Conservation (phyloP, 2,888 invertebrate genomes). For the Masnerella sp. region DNA sequence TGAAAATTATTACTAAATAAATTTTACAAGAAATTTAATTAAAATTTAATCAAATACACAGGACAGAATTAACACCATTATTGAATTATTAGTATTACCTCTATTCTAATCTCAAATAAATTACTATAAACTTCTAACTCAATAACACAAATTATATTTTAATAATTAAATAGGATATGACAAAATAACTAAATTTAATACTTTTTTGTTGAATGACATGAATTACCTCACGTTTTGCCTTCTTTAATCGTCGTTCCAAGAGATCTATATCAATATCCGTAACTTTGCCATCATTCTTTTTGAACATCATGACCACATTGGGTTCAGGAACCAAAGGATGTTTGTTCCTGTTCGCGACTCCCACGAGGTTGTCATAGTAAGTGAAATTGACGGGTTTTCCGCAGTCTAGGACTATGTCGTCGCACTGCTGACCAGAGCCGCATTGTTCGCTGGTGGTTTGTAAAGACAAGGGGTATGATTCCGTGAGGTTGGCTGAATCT, state of each 20-base stretch:
- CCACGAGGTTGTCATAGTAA: conserved; percentile 92
- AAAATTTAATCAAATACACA: too few species aligned
- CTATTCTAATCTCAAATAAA: too few species aligned
- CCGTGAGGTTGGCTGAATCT: conserved; percentile 68
- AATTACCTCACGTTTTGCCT: conserved; percentile 85
- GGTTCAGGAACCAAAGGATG: conserved; percentile 93
- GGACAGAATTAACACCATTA: too few species aligned
- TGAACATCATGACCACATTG: conserved; percentile 86
- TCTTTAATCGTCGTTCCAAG: conserved; percentile 86
- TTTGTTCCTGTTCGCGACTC: conserved; percentile 88
- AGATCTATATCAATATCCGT: conserved; percentile 87
- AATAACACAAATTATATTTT: not conserved
- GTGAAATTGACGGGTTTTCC: conserved; percentile 92
- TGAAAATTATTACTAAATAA: too few species aligned
- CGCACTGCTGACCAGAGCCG: conserved; percentile 73
- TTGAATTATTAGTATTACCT: too few species aligned
- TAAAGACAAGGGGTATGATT: conserved; percentile 63
- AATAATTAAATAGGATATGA: not conserved
- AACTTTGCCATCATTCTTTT: conserved; percentile 81
- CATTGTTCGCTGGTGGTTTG: conserved; percentile 65
- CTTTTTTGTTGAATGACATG: not conserved
- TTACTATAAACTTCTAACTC: too few species aligned
- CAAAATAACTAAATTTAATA: not conserved
- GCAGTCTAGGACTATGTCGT: conserved; percentile 86
- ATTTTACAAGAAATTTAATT: too few species aligned